phyloP scores from a whole-genome alignment of 2,797 vertebrate species.

The Myiotriccus ornatus region DNA sequence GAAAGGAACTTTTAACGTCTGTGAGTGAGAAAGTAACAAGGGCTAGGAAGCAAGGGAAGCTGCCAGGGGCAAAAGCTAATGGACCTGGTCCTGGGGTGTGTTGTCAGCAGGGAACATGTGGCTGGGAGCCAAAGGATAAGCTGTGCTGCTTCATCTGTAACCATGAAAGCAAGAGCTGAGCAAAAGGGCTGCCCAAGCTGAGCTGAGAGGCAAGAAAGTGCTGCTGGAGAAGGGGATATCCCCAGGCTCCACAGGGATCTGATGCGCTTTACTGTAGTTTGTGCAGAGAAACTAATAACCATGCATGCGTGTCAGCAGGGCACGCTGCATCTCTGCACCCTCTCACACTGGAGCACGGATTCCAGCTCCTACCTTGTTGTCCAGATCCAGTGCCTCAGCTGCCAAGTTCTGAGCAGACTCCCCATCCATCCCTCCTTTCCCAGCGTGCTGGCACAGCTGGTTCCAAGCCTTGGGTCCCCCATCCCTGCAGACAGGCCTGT shows the following conservation, averaged over 20 bases:
- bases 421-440: neutral
- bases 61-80: slow-evolving; percentile 38
- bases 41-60: neutral
- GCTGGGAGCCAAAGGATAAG: slow-evolving; percentile 5
- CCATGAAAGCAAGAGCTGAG: neutral
- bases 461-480: neutral
- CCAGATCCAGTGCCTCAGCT: neutral
- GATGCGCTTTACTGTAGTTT: neutral
- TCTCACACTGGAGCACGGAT: neutral
- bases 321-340: fast-evolving
- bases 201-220: neutral
- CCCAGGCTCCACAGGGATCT: neutral
- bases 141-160: neutral
- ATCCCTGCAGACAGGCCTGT: neutral
- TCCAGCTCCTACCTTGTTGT: neutral
- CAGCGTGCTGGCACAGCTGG: neutral
- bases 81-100: slow-evolving; percentile 3
- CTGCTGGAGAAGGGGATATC: neutral
- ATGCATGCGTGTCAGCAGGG: neutral
- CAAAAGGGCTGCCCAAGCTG: neutral
- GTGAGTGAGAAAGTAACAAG: slow-evolving; percentile 10
- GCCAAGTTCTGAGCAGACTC: neutral
- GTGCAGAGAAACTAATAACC: neutral
- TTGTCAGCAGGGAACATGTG: neutral
- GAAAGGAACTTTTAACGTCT: slow-evolving; percentile 39